Base-by-base conservation (phyloP, 2,888 invertebrate species). In the Halictus quadricinctus region DNA sequence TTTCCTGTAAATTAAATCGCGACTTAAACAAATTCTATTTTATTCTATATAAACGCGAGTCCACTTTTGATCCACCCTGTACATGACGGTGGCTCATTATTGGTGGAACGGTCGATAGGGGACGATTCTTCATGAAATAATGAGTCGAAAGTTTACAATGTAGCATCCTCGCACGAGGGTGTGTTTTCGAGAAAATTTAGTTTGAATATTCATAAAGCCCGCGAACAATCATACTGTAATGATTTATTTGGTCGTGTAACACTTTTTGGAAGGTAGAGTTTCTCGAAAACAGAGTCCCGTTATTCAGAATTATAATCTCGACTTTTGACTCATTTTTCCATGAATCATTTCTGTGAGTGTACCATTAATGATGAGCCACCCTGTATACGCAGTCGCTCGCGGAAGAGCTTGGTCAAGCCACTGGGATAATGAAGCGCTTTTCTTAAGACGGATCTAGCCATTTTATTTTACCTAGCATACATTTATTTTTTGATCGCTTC, bases 371-470 rank as follows among this genome's bases (percentile, higher is more conserved):
- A 66, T 66, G 36, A 36, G 41, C 8, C 66, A 66, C 21, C 36
- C 66, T 66, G 66, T 66, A 66, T 66, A 66, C 15, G 10, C 10
- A 36, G 66, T 66, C 66, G 36, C 66, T 66, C 36, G 66, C 66
- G 66, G 36, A 36, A 18, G 66, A 15, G 36, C 66, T 66, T 36
- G 66, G 8, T 8, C 18, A 8, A 18, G 66, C 66, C 66, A 66
- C 36, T 36, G 66, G 18, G 36, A 66, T 36, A 66, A 36, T 66
- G 10, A 66, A 41, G 36, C 15, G 29, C 0, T 66, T 36, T 66
- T 66, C 66, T 66, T 36, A 66, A 66, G 66, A 13, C 36, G 4
- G 36, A 4, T 66, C 21, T 21, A 21, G 3, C 66, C 4, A 66
- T 66, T 66, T 66, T 66, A 21, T 66, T 66, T 66, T 4, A 8